phyloP scores from a whole-genome alignment of 2,797 vertebrate species.

The Myripristis jacobus region DNA sequence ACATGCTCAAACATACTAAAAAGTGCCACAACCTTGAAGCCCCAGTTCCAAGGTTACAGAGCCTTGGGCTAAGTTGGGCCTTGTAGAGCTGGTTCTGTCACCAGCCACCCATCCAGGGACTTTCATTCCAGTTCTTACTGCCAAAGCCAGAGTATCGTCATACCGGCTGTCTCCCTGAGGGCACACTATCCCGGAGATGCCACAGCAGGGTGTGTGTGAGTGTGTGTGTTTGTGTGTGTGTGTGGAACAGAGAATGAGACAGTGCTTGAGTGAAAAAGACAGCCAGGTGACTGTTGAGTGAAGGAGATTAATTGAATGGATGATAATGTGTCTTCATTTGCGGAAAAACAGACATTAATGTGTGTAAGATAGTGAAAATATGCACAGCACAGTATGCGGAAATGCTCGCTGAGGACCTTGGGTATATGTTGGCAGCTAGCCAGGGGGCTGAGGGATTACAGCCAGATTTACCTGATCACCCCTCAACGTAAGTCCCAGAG shows the following conservation, averaged over 20 bases:
- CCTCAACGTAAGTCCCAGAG: constrained; percentile 35
- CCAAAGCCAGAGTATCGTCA: constrained; percentile 18
- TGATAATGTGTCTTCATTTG: neutral
- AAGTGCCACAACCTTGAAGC: neutral
- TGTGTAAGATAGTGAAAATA: neutral
- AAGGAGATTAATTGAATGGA: neutral
- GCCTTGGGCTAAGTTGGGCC: neutral
- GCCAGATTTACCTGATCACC: constrained; percentile 48
- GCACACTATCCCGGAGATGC: neutral
- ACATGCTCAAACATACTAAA: neutral
- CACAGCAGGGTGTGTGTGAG: constrained; percentile 12
- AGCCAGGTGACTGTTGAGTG: neutral
- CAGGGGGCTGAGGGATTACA: constrained; percentile 46
- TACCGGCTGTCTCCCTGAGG: neutral
- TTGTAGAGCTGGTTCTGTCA: neutral
- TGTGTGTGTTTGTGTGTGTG: neutral
- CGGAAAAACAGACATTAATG: neutral
- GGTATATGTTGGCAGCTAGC: neutral
- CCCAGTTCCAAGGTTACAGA: neutral
- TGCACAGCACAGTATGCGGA: neutral
- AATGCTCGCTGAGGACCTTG: constrained; percentile 7
- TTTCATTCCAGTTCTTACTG: constrained; percentile 6
- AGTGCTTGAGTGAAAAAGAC: constrained; percentile 1
- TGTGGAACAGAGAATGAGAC: constrained; percentile 8
- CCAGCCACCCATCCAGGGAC: neutral